A percentile compares a stretch with the other conserved stretches of the same genome.
These are phyloP conservation scores for Hydropsyche betteni DNA, from an alignment of 2,888 invertebrate species.

Conservation along the genomic window DNA sequence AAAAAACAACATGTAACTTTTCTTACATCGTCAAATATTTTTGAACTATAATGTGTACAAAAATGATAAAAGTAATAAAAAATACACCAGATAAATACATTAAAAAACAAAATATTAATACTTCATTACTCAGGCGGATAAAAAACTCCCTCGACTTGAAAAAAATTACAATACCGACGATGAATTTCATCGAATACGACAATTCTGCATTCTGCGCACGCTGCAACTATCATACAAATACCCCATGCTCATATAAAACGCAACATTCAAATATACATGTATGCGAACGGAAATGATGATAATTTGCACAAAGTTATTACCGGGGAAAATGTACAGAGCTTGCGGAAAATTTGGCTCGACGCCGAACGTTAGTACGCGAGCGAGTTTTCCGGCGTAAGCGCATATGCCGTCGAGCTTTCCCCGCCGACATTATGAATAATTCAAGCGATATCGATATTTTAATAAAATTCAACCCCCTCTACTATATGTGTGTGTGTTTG, in stretches of 20 bases:
- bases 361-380: constrained; percentile 21
- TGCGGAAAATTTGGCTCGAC: constrained; percentile 26
- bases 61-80: too few species aligned
- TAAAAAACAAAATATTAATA: too few species aligned
- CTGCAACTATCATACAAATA: not conserved
- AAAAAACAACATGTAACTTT: too few species aligned
- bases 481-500: not conserved
- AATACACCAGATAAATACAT: too few species aligned
- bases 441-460: constrained; percentile 24
- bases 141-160: too few species aligned
- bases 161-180: too few species aligned
- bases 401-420: constrained; percentile 20
- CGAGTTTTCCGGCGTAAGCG: constrained; percentile 16
- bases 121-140: too few species aligned
- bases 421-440: constrained; percentile 11
- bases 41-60: too few species aligned
- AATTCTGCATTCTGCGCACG: too few species aligned
- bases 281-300: constrained; percentile 20
- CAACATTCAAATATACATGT: not conserved
- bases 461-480: not conserved
- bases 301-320: constrained; percentile 19
- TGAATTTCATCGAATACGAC: too few species aligned
- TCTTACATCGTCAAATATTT: too few species aligned
- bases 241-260: not conserved
- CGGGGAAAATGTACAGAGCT: constrained; percentile 18